Evolutionary conservation across 2,797 vertebrate species (phyloP).

Genomic region (Tenualosa ilisha): DNA sequence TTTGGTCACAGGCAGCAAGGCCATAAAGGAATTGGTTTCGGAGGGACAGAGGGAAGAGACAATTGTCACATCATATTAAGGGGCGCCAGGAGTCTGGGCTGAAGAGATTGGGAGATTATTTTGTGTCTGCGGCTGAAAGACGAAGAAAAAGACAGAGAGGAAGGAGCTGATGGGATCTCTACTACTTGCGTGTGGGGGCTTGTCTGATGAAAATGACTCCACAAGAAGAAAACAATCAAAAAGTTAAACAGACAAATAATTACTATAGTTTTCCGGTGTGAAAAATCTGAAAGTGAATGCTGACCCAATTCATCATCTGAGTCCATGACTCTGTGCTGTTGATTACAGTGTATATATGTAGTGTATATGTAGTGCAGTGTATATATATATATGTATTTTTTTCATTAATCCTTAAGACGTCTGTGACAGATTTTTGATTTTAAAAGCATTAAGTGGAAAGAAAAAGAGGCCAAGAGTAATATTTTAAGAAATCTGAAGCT

Average conservation of each 20-base stretch:
- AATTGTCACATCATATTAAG: conserved; percentile 9
- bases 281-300: not conserved
- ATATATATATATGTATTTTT: not conserved
- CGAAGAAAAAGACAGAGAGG: not conserved
- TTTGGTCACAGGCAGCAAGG: not conserved
- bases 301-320: not conserved
- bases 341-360: too few species aligned
- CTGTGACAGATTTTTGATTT: not conserved
- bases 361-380: too few species aligned
- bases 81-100: not conserved
- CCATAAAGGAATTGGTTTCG: conserved; percentile 2
- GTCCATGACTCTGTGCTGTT: not conserved
- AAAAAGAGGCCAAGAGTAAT: not conserved
- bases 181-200: not conserved
- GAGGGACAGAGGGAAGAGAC: not conserved
- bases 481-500: not conserved
- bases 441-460: not conserved
- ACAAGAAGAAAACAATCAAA: not conserved
- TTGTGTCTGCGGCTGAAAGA: not conserved
- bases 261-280: not conserved
- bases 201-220: not conserved
- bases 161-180: not conserved
- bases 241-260: conserved; percentile 4
- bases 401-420: not conserved
- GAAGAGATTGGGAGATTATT: conserved; percentile 23